Evolutionary conservation across 2,888 invertebrate genomes (phyloP).

Genomic region (Aquatica leii): DNA sequence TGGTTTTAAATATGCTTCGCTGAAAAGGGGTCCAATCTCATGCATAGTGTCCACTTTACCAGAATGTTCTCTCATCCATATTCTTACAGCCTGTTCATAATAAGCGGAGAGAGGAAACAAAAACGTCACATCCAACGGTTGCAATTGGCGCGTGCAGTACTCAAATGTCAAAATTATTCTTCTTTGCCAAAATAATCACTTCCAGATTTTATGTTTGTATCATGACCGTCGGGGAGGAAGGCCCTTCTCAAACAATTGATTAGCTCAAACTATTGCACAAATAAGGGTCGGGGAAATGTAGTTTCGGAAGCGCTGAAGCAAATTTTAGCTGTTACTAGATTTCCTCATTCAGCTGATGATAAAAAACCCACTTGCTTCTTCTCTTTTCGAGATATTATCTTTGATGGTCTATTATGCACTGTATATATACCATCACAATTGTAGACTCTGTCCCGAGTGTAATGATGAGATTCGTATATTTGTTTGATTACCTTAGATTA

Average conservation of each 20-base stretch:
- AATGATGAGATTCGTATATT: background rate
- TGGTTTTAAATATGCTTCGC: slow-evolving; percentile 3
- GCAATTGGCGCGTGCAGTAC: slow-evolving; percentile 45
- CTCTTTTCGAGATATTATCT: background rate
- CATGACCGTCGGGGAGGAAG: background rate
- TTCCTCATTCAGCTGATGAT: background rate
- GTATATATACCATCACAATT: background rate
- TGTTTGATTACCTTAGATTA: too few species aligned
- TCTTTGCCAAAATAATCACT: background rate
- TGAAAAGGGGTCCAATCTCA: background rate
- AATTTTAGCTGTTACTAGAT: background rate
- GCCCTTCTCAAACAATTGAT: too few species aligned
- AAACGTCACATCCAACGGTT: slow-evolving; percentile 45
- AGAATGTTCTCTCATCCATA: background rate
- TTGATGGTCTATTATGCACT: background rate
- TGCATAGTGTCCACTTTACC: slow-evolving; percentile 9
- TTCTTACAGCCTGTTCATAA: slow-evolving; percentile 1
- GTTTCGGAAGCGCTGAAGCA: background rate
- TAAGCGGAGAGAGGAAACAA: slow-evolving; percentile 42
- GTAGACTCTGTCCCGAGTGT: background rate
- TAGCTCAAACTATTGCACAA: background rate
- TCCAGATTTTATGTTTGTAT: background rate
- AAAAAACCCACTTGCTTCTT: background rate
- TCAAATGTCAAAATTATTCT: background rate
- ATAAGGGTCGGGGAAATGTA: background rate